Conservation (phyloP, 2,797 vertebrate genomes). For the Chiloscyllium punctatum region DNA sequence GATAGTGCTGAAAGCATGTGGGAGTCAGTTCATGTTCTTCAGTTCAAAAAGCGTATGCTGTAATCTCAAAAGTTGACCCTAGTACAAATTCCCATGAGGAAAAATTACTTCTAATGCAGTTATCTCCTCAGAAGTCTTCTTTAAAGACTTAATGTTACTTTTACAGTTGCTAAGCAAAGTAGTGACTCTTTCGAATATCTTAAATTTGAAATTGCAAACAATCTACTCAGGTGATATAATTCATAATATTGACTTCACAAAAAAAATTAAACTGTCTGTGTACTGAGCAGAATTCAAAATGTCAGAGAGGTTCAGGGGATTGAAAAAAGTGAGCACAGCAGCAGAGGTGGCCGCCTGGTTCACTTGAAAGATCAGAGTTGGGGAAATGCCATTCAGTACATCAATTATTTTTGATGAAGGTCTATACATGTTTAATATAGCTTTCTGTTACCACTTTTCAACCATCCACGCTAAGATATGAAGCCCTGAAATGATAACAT, state of each 20-base stretch:
- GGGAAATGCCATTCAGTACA: neutral
- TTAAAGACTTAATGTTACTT: neutral
- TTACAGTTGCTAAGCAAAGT: neutral
- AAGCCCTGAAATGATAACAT: neutral
- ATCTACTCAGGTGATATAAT: neutral
- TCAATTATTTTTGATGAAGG: neutral
- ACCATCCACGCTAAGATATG: neutral
- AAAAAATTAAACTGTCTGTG: neutral
- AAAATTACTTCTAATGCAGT: neutral
- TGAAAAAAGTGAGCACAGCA: no score
- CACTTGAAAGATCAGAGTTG: neutral
- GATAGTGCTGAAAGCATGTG: conserved; percentile 41
- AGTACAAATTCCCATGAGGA: neutral
- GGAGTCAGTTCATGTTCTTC: conserved; percentile 39
- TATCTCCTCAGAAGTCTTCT: neutral
- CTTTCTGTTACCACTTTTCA: neutral
- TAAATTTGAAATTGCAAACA: neutral
- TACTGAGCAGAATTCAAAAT: neutral
- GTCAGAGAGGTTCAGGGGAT: no score
- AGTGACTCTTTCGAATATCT: neutral
- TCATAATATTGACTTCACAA: neutral
- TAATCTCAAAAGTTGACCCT: neutral
- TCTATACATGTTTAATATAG: neutral
- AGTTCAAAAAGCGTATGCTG: conserved; percentile 28
- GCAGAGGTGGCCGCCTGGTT: neutral